These are phyloP conservation scores for Rhabdomys dilectus DNA, from an alignment of 2,113 vertebrate genomes.

Conservation along the genomic window DNA sequence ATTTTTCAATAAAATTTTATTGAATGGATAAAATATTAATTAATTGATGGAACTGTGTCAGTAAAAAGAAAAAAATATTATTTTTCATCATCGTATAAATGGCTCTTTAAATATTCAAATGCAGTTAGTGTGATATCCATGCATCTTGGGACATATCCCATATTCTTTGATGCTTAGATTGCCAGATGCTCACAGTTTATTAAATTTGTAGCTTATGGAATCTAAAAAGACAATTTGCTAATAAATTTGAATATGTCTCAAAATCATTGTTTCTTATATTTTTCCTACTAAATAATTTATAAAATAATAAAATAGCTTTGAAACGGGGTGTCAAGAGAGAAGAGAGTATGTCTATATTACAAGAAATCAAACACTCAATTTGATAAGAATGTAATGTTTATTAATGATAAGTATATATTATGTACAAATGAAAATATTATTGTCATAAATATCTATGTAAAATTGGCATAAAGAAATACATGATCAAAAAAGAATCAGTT, in stretches of 20 bases:
- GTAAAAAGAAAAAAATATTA: conserved; percentile 28
- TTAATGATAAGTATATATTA: conserved; percentile 21
- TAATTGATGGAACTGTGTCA: conserved; percentile 30
- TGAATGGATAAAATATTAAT: conserved; percentile 48
- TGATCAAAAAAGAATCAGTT: neutral
- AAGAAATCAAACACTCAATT: conserved; percentile 40
- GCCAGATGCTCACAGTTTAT: conserved; percentile 71
- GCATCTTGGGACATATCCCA: conserved; percentile 30
- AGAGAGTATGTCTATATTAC: conserved; percentile 21
- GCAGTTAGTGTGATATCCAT: neutral
- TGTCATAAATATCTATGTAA: neutral
- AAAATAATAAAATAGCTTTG: conserved; percentile 59
- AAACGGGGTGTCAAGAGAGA: conserved; percentile 39
- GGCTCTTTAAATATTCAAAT: conserved; percentile 57
- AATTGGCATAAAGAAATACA: neutral
- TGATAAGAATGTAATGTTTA: neutral
- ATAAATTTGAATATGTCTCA: conserved; percentile 65
- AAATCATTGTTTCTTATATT: conserved; percentile 58
- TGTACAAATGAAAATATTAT: neutral
- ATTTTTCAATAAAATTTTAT: conserved; percentile 49
- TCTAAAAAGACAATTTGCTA: conserved; percentile 53
- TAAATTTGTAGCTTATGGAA: conserved; percentile 67
- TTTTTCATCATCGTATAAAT: conserved; percentile 45
- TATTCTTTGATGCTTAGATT: conserved; percentile 47
- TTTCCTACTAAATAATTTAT: conserved; percentile 70